These are phyloP conservation scores for Pachyrhynchus sulphureomaculatus DNA, from an alignment of 1,140 invertebrate genomes.

Conservation along the genomic window DNA sequence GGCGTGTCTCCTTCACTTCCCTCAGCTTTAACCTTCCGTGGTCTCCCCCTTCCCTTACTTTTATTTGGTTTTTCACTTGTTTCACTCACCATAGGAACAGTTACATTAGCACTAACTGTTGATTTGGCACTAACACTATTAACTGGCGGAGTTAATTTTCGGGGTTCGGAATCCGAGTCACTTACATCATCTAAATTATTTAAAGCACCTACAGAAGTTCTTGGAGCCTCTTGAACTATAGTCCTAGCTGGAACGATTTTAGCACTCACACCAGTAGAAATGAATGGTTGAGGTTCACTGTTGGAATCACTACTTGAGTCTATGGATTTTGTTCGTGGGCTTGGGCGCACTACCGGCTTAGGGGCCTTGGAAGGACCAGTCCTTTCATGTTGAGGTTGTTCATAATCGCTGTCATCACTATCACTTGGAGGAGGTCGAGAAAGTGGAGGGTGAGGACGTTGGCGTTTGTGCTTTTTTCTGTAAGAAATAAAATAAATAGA, in stretches of 20 bases:
- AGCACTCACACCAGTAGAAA: background rate
- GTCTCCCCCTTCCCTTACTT: constrained; percentile 43
- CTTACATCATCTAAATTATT: background rate
- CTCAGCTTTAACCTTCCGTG: constrained; percentile 51
- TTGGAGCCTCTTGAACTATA: background rate
- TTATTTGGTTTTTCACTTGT: constrained; percentile 21
- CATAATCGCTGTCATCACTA: constrained; percentile 8
- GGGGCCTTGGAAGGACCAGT: constrained; percentile 34
- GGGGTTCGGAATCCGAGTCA: constrained; percentile 11
- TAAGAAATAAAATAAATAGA: background rate
- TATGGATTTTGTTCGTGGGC: constrained; percentile 42
- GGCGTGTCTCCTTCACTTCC: constrained; percentile 23
- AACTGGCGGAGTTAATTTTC: background rate
- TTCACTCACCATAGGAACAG: background rate
- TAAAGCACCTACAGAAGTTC: background rate
- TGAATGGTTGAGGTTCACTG: constrained; percentile 10
- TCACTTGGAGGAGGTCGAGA: background rate
- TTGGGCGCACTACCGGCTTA: constrained; percentile 42
- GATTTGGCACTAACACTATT: too few species aligned
- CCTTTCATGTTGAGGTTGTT: constrained; percentile 1
- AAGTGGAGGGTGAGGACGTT: background rate
- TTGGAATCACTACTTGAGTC: constrained; percentile 43
- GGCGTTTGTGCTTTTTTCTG: constrained; percentile 11
- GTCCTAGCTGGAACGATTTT: constrained; percentile 7
- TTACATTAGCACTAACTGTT: too few species aligned